These are phyloP conservation scores for Pharmacophagus antenor DNA, from an alignment of 2,888 invertebrate genomes.

Conservation along the genomic window DNA sequence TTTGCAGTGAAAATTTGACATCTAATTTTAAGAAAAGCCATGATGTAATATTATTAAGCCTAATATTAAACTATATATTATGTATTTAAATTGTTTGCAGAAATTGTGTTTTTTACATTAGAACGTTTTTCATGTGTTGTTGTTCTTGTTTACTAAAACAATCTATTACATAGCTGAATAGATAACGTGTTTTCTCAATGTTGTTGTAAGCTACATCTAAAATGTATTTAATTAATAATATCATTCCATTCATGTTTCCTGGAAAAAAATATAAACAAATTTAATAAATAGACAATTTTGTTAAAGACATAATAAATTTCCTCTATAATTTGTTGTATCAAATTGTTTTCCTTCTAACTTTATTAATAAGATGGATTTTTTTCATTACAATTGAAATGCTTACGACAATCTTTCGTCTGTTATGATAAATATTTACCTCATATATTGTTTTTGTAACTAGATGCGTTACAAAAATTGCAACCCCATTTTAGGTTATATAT, in stretches of 20 bases:
- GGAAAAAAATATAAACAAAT: constrained; percentile 2
- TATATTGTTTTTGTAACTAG: too few species aligned
- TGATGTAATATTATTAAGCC: not conserved
- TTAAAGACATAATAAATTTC: constrained; percentile 14
- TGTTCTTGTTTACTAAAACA: too few species aligned
- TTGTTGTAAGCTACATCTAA: not conserved
- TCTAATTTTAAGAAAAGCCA: not conserved
- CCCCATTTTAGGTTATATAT: too few species aligned
- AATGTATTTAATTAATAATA: not conserved
- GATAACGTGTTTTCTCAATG: not conserved
- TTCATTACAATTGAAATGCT: not conserved
- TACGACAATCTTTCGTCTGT: too few species aligned
- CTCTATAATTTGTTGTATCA: not conserved
- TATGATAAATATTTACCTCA: too few species aligned
- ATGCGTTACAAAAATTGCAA: too few species aligned
- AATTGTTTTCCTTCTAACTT: not conserved
- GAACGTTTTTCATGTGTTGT: too few species aligned
- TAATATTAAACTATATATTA: not conserved
- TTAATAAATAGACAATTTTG: not conserved
- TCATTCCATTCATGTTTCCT: constrained; percentile 3
- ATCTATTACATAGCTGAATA: not conserved
- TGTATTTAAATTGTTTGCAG: not conserved
- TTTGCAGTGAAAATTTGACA: not conserved
- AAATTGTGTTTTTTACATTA: too few species aligned
- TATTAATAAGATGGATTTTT: not conserved